These are phyloP conservation scores for Erithacus rubecula DNA, from an alignment of 2,797 vertebrate genomes.

Conservation along the genomic window DNA sequence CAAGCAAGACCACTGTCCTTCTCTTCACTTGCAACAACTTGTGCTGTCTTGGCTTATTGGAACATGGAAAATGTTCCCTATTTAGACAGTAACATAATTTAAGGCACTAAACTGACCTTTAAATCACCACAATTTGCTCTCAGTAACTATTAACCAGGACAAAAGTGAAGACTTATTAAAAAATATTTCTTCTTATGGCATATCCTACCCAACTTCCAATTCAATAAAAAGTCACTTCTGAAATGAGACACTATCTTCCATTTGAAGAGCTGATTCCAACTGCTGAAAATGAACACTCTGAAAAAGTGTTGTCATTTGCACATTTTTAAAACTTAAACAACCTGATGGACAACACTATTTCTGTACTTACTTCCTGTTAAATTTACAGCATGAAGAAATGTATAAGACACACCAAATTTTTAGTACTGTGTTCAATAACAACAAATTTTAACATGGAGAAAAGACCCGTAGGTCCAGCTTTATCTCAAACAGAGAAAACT, in stretches of 20 bases:
- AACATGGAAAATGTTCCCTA: slow-evolving; percentile 18
- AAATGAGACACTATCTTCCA: not conserved
- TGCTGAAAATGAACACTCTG: not conserved
- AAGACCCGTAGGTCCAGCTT: not conserved
- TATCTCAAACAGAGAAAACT: not conserved
- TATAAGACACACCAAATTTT: not conserved
- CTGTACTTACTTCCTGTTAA: not conserved
- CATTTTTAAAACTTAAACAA: not conserved
- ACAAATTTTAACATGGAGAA: not conserved
- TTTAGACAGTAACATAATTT: not conserved
- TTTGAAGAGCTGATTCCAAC: not conserved
- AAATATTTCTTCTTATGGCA: not conserved
- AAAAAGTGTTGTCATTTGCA: not conserved
- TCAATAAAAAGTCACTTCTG: not conserved
- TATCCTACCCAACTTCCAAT: not conserved
- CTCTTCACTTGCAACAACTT: not conserved
- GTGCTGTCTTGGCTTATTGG: not conserved
- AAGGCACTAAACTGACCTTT: slow-evolving; percentile 10
- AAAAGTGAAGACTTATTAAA: not conserved
- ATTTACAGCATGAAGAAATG: not conserved
- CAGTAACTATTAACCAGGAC: not conserved
- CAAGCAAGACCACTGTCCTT: not conserved
- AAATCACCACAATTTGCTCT: slow-evolving; percentile 9
- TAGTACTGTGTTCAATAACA: not conserved
- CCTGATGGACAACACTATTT: not conserved